A percentile compares a stretch with the other conserved stretches of the same genome.
phyloP scores from a whole-genome alignment of 2,797 vertebrate genomes.

The Sebastes minor region DNA sequence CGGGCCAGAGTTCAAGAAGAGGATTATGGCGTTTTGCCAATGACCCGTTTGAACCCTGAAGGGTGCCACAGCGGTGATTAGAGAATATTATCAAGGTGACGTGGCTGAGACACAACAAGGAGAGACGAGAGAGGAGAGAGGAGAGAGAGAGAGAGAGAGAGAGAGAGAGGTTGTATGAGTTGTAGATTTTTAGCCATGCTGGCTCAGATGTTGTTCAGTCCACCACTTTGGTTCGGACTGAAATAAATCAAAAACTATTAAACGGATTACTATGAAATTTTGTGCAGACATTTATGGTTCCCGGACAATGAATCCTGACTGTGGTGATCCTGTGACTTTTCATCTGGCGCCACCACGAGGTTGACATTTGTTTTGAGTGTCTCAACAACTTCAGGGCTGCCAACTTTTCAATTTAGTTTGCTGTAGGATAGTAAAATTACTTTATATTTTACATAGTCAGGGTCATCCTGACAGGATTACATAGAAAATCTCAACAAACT shows the following conservation, averaged over 20 bases:
- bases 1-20: conserved; percentile 61
- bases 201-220: not conserved
- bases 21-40: conserved; percentile 69
- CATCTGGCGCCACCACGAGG: not conserved
- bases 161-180: not conserved
- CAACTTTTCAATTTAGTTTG: not conserved
- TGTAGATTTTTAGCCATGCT: not conserved
- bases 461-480: not conserved
- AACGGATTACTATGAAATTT: not conserved
- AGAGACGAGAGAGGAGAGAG: not conserved
- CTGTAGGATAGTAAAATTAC: not conserved
- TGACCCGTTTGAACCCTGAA: conserved; percentile 58
- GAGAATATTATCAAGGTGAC: conserved; percentile 47
- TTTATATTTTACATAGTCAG: not conserved
- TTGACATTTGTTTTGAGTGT: not conserved
- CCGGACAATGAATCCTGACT: not conserved
- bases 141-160: too few species aligned
- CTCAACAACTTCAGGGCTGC: not conserved
- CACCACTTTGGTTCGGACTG: not conserved
- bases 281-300: not conserved
- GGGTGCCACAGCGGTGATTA: conserved; percentile 51
- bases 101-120: not conserved
- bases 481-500: not conserved
- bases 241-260: not conserved
- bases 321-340: not conserved